Conservation (phyloP, 2,888 invertebrate species). For the Asteroscopus sphinx region DNA sequence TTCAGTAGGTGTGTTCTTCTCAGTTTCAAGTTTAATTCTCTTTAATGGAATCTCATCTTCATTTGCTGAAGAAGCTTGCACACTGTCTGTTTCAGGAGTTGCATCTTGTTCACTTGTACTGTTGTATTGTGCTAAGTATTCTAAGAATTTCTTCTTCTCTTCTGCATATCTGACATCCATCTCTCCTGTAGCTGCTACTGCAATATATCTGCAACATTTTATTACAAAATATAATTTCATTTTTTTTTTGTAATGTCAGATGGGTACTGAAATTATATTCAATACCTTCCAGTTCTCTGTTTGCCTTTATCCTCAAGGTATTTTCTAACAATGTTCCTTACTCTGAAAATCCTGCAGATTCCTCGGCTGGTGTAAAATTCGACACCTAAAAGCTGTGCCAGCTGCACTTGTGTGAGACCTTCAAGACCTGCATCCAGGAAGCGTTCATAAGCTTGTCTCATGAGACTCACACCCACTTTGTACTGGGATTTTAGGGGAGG, state of each 20-base stretch:
- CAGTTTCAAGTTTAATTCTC: conserved; percentile 63
- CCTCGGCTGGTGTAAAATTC: conserved; percentile 83
- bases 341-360: conserved; percentile 77
- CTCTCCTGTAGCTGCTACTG: conserved; percentile 73
- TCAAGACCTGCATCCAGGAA: conserved; percentile 77
- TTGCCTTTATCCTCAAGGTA: conserved; percentile 82
- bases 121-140: conserved; percentile 63
- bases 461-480: conserved; percentile 77
- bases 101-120: conserved; percentile 18
- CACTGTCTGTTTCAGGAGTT: conserved; percentile 25
- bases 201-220: conserved; percentile 75
- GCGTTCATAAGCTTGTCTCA: conserved; percentile 82
- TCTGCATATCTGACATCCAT: conserved; percentile 73
- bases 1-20: conserved; percentile 3
- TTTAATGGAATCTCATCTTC: conserved; percentile 63
- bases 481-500: conserved; percentile 72
- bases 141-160: conserved; percentile 78
- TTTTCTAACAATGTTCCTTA: conserved; percentile 78
- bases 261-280: too few species aligned
- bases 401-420: conserved; percentile 79
- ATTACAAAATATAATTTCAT: background rate
- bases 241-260: background rate
- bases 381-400: conserved; percentile 77
- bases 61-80: conserved; percentile 16
- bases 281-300: conserved; percentile 82